Evolutionary conservation across 2,797 vertebrate genomes (phyloP).

Genomic region (Spea hammondii): DNA sequence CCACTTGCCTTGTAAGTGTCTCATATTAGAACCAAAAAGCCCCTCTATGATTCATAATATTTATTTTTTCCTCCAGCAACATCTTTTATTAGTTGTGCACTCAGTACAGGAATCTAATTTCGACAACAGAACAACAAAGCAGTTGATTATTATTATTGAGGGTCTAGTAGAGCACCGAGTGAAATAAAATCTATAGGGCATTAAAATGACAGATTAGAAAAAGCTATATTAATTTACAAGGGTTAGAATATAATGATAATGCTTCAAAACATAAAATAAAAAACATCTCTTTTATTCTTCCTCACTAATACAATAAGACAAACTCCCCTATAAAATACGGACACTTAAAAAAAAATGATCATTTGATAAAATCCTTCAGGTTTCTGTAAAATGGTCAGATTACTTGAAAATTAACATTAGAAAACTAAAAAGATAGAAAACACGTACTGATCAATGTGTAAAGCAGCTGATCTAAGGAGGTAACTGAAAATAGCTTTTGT

Average conservation of each 20-base stretch:
- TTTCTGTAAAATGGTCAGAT: no score
- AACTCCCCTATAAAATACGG: conserved; percentile 63
- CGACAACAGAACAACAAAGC: conserved; percentile 89
- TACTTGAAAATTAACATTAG: no score
- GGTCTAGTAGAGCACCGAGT: conserved; percentile 89
- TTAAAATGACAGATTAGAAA: conserved; percentile 98
- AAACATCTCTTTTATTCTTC: conserved; percentile 83
- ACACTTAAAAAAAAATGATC: conserved; percentile 11
- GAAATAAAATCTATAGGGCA: conserved; percentile 99
- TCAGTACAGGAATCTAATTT: conserved; percentile 97
- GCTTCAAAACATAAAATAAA: conserved; percentile 91
- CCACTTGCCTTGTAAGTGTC: conserved; percentile 91
- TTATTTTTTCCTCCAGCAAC: conserved; percentile 97
- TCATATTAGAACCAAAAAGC: conserved; percentile 83
- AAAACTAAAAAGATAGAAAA: no score
- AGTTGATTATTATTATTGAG: conserved; percentile 99
- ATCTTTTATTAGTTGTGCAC: conserved; percentile 98
- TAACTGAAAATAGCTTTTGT: no score
- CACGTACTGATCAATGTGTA: no score
- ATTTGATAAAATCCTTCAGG: no score
- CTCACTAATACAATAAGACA: conserved; percentile 67
- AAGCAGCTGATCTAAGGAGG: no score
- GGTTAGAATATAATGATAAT: conserved; percentile 97
- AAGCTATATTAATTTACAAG: conserved; percentile 97
- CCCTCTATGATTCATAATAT: conserved; percentile 96